Base-by-base conservation (phyloP, 2,797 vertebrate genomes). In the Ateles fusciceps region DNA sequence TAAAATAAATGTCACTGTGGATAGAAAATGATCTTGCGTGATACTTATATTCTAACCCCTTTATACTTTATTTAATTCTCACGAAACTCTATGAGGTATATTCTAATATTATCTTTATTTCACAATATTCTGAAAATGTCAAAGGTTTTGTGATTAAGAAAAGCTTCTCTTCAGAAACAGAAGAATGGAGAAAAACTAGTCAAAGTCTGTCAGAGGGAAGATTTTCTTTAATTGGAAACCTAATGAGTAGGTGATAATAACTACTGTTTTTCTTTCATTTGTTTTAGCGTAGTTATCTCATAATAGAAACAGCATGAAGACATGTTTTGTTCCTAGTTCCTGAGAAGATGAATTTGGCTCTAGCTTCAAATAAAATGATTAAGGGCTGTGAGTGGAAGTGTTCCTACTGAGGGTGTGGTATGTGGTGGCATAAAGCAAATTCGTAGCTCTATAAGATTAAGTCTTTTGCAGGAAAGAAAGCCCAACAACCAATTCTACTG, bases 101-200 rank as follows among this genome's bases (percentile, higher is more conserved):
- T 96, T 91, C 91, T 96, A 97, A 83, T 86, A 72, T 61, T 97
- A 78, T 15, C 52, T 61, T 1, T 14, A 57, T 57, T 93, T 96
- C 80, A 94, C 44, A 85, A 42, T 68, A 85, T 87, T 87, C 59
- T 91, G 10, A 71, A 96, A 74, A 39, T 95, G 61, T 81, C 80
- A 87, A 76, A 89, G 28, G 2, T 85, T 96, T 79, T 96, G 57
- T 95, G 59, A 80, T 95, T 93, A 94, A 94, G 46, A 80, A 86
- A 95, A 93, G 13, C 2, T 93, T 93, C 28, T 52, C 48, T 74
- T 79, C 55, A 71, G 50, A 91, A 89, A 94, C 96, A 44, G 72
- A 83, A 22, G 46, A 92, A 28, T 48, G 55, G 8, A 79, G 48
- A 89, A 64, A 48, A 92, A 78, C 50, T 52, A 80, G 50, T 75